These are phyloP conservation scores for Strigamia transsilvanica DNA, from an alignment of 2,888 invertebrate genomes.

Conservation along the genomic window DNA sequence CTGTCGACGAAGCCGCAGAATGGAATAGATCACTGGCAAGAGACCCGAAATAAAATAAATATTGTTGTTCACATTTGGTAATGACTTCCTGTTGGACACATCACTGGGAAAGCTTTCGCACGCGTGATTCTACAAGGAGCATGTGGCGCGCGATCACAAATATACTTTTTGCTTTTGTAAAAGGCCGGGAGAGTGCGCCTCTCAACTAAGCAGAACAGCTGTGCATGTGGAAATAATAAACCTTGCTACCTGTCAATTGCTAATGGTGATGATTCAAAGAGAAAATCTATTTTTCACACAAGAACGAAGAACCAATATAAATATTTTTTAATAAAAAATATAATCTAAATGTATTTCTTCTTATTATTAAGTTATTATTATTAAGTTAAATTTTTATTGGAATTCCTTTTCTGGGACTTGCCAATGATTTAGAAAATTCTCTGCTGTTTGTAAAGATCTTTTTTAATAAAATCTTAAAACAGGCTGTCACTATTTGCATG, in stretches of 20 bases:
- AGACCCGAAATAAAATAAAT: not conserved
- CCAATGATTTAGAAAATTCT: too few species aligned
- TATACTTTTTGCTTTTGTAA: not conserved
- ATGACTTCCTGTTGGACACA: slow-evolving; percentile 31
- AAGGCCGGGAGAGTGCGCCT: not conserved
- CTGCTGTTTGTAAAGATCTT: not conserved
- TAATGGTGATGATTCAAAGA: not conserved
- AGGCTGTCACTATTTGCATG: not conserved
- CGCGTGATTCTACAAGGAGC: slow-evolving; percentile 9
- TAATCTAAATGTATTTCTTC: too few species aligned
- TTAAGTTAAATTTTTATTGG: too few species aligned
- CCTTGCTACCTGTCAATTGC: not conserved
- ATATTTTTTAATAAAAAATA: too few species aligned
- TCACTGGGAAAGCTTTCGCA: slow-evolving; percentile 4
- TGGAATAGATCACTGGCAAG: not conserved
- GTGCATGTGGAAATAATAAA: slow-evolving; percentile 11
- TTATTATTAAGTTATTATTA: too few species aligned
- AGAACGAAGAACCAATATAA: too few species aligned
- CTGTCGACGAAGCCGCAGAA: too few species aligned
- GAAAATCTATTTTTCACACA: too few species aligned
- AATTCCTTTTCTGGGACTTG: too few species aligned
- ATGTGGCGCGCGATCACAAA: slow-evolving; percentile 33
- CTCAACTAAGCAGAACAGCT: not conserved
- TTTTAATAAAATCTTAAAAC: not conserved
- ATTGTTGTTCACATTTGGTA: slow-evolving; percentile 1